Conservation (phyloP, 2,113 vertebrate genomes). For the Pristiophorus japonicus region DNA sequence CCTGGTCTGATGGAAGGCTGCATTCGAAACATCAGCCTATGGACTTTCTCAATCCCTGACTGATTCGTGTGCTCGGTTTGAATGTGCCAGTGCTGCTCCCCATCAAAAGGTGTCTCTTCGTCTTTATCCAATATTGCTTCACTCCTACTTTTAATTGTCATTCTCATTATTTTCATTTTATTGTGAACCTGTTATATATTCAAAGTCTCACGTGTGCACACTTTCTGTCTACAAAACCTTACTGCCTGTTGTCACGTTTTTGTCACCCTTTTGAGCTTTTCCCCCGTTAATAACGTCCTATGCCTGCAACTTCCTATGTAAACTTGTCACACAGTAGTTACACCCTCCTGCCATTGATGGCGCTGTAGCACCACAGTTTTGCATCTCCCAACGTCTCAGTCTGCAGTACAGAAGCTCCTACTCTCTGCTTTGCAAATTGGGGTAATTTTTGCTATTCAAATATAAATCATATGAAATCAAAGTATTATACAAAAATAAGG, state of each 20-base stretch:
- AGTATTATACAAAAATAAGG: neutral
- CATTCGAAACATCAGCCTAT: neutral
- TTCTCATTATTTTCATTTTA: neutral
- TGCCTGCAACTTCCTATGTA: neutral
- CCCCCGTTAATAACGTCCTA: neutral
- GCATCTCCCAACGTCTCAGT: neutral
- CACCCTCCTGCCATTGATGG: neutral
- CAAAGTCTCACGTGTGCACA: neutral
- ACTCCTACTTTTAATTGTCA: neutral
- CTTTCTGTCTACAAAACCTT: neutral
- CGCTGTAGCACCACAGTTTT: neutral
- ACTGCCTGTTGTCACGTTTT: neutral
- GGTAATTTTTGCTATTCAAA: neutral
- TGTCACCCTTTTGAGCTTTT: neutral
- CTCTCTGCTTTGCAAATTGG: neutral
- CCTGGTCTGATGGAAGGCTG: neutral
- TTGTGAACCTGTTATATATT: neutral
- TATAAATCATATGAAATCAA: neutral
- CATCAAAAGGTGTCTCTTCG: neutral
- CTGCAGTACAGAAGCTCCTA: neutral
- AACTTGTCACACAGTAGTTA: neutral
- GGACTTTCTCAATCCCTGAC: neutral
- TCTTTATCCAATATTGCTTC: neutral
- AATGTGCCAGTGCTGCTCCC: neutral
- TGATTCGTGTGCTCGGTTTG: neutral